Base-by-base conservation (phyloP, 2,888 invertebrate species). In the Macrosoma leucophasiata region DNA sequence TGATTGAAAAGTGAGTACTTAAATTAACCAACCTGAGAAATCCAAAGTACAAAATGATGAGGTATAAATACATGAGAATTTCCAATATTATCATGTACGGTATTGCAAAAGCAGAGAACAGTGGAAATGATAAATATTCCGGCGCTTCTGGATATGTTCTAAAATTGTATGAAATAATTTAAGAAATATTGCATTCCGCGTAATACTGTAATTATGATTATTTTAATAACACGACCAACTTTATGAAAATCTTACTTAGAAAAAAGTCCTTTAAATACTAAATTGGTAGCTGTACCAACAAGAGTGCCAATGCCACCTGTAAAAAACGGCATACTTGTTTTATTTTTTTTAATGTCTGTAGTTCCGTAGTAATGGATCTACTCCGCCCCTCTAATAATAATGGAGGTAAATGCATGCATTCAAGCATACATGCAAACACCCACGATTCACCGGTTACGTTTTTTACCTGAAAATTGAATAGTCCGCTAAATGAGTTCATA, bases 241-340 rank as follows among this genome's bases (percentile, higher is more conserved):
- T n/a, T n/a, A n/a, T n/a, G n/a, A n/a, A n/a, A 26, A 24, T 22
- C 36, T 37, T 57, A 71, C 73, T 47, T 62, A 24, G 46, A 1
- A 40, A 66, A 73, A 18, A 73, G 82, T 46, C 89, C 91, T 69
- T 91, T 91, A 51, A 93, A 90, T 3, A 91, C 91, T 37, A 94
- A 79, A 76, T 94, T 94, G 4, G 93, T 93, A 11, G 88, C 90
- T 11, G 89, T 89, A 4, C 91, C 91, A 27, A 91, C 91, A 33
- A 92, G 70, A 10, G 91, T 90, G 3, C 93, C 94, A 44, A 91
- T 89, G 2, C 90, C 91, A 41, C 87, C 94, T 61, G 47, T 15
- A 53, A 53, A 40, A 37, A 34, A 33, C n/a, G n/a, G n/a, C n/a
- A n/a, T n/a, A n/a, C n/a, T n/a, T n/a, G n/a, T n/a, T n/a, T n/a